Percentiles rank a stretch among this genome's conserved stretches.
Evolutionary conservation across 2,888 invertebrate genomes (phyloP).

Genomic region (Melitaea athalia): DNA sequence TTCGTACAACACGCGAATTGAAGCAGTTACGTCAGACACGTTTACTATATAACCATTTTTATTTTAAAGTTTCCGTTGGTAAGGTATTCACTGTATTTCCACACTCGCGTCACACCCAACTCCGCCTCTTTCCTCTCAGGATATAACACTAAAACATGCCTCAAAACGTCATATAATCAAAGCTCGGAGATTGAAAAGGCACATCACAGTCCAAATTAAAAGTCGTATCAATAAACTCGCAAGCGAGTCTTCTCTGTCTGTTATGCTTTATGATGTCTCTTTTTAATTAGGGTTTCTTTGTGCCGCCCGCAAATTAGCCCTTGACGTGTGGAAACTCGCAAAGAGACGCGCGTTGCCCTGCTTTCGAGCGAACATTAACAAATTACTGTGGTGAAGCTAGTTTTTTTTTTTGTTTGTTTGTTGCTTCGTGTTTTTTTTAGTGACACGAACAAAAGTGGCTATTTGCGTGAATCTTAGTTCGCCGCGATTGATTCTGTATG

Average conservation of each 20-base stretch:
- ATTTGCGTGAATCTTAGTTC: constrained; percentile 4
- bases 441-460: constrained; percentile 4
- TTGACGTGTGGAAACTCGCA: constrained; percentile 63
- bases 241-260: constrained; percentile 29
- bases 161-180: constrained; percentile 31
- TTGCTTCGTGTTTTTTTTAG: constrained; percentile 13
- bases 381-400: constrained; percentile 48
- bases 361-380: constrained; percentile 57
- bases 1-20: no score
- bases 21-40: no score
- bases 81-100: no score
- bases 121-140: neutral
- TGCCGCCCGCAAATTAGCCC: constrained; percentile 75
- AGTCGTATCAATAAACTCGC: constrained; percentile 39
- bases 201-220: constrained; percentile 38
- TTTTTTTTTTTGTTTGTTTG: constrained; percentile 23
- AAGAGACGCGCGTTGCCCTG: constrained; percentile 46
- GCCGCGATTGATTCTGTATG: neutral
- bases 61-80: no score
- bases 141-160: constrained; percentile 11
- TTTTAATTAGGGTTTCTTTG: constrained; percentile 82
- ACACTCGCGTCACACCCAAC: neutral
- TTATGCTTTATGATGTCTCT: constrained; percentile 76
- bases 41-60: no score
- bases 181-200: constrained; percentile 29